phyloP scores from a whole-genome alignment of 1,140 invertebrate species.

The Marisa cornuarietis region DNA sequence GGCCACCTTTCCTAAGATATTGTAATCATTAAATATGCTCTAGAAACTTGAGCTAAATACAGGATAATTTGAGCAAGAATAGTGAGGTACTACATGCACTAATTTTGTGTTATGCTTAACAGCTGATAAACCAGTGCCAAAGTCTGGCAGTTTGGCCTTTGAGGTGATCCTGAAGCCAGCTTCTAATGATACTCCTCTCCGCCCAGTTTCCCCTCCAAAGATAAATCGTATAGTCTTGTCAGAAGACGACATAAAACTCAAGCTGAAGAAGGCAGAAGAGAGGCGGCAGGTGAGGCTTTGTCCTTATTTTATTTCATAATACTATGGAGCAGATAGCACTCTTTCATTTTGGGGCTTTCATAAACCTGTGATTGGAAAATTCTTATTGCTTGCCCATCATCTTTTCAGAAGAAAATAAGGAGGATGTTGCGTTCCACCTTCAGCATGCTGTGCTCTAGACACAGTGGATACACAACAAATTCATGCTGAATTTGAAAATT shows the following conservation, averaged over 20 bases:
- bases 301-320: not conserved
- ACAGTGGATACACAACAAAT: too few species aligned
- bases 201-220: conserved; percentile 47
- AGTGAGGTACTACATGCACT: not conserved
- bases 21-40: too few species aligned
- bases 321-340: not conserved
- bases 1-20: too few species aligned
- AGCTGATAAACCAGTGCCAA: conserved; percentile 30
- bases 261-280: conserved; percentile 89
- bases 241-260: conserved; percentile 87
- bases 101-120: not conserved
- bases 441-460: too few species aligned
- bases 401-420: not conserved
- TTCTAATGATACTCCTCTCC: conserved; percentile 63
- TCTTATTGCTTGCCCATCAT: not conserved
- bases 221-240: conserved; percentile 71
- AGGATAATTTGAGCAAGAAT: not conserved
- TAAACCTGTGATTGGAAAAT: not conserved
- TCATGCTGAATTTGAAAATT: too few species aligned
- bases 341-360: not conserved
- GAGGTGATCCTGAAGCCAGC: conserved; percentile 93
- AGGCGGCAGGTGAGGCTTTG: conserved; percentile 78
- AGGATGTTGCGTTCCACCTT: too few species aligned
- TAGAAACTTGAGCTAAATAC: not conserved
- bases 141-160: conserved; percentile 83